Conservation (phyloP, 2,797 vertebrate genomes). For the Enteromius radiatus region DNA sequence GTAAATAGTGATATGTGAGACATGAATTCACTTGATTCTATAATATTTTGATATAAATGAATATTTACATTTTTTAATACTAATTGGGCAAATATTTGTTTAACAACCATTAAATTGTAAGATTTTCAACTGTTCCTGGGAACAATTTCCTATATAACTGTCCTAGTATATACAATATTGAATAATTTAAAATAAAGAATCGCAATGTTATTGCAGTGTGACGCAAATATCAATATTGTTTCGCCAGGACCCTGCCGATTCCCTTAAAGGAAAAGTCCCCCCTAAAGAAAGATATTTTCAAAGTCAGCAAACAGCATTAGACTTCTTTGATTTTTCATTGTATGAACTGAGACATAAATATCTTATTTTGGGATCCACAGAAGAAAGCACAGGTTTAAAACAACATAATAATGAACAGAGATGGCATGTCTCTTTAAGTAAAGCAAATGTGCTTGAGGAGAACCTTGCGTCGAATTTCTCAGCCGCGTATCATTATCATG, state of each 20-base stretch:
- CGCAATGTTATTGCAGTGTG: background rate
- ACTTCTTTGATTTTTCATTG: slow-evolving; percentile 1
- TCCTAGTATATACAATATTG: background rate
- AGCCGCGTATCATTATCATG: slow-evolving; percentile 37
- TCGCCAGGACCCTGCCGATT: background rate
- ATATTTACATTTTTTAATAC: background rate
- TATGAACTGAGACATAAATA: background rate
- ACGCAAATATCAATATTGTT: background rate
- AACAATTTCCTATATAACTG: background rate
- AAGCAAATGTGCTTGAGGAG: background rate
- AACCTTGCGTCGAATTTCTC: background rate
- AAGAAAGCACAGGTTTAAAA: background rate
- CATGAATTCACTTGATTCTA: background rate
- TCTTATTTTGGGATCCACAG: background rate
- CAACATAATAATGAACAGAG: background rate
- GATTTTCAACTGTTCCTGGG: background rate
- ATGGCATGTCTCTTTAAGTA: slow-evolving; percentile 3
- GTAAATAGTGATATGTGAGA: background rate
- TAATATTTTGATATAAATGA: too few relatives aligned
- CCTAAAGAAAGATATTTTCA: background rate
- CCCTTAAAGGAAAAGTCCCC: background rate
- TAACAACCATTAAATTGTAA: background rate
- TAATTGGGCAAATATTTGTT: background rate
- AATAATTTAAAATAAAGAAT: background rate
- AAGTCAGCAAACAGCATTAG: background rate